Evolutionary conservation across 2,797 vertebrate genomes (phyloP).

Genomic region (Girardinus metallicus): DNA sequence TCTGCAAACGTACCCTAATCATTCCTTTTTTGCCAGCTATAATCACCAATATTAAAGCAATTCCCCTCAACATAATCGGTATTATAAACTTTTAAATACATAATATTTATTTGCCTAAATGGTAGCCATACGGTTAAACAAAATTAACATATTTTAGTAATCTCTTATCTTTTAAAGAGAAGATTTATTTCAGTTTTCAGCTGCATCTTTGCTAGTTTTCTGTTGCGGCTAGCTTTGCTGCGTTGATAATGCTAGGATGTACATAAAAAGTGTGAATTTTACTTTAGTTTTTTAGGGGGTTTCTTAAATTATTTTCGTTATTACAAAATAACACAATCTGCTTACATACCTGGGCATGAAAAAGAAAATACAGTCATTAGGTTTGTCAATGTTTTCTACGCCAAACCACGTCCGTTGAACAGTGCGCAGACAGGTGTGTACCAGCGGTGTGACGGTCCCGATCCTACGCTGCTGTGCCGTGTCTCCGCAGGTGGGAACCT

Average conservation of each 20-base stretch:
- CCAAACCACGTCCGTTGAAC: neutral
- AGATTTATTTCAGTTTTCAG: neutral
- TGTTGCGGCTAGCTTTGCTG: neutral
- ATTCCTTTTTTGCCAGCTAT: neutral
- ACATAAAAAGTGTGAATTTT: neutral
- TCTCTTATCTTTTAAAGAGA: neutral
- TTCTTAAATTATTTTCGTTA: neutral
- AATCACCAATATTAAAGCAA: neutral
- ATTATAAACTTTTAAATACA: neutral
- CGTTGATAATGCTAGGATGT: neutral
- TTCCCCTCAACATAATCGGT: neutral
- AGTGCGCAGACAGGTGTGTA: neutral
- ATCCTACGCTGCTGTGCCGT: neutral
- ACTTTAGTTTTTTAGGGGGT: neutral
- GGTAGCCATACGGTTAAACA: neutral
- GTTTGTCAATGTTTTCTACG: neutral
- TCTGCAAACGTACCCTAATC: accelerated
- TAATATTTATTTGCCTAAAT: neutral
- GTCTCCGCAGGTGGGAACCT: constrained; percentile 88
- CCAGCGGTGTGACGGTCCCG: neutral
- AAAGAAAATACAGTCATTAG: neutral
- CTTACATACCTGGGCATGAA: neutral
- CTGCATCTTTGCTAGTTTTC: neutral
- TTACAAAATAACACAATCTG: neutral
- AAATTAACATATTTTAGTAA: neutral